A percentile compares a stretch with the other conserved stretches of the same genome.
These are phyloP conservation scores for Hippoglossus stenolepis DNA, from an alignment of 2,113 vertebrate genomes.

Conservation along the genomic window DNA sequence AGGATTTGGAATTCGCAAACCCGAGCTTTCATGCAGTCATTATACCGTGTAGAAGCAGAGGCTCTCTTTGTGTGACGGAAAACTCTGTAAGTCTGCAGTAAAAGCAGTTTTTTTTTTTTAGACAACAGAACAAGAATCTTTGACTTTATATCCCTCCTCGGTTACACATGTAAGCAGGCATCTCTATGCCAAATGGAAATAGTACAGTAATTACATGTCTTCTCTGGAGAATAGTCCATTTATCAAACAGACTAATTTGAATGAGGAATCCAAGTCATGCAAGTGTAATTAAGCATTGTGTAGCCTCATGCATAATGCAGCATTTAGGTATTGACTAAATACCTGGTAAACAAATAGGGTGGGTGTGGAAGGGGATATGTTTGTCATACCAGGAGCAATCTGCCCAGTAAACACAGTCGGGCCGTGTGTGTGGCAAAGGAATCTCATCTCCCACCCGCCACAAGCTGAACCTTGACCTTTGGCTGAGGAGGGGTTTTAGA, in stretches of 20 bases:
- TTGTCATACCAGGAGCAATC: slow-evolving; percentile 41
- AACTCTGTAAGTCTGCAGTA: slow-evolving; percentile 38
- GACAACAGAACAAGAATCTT: slow-evolving; percentile 40
- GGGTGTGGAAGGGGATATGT: slow-evolving; percentile 49
- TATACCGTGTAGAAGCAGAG: slow-evolving; percentile 50
- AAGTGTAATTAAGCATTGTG: slow-evolving; percentile 76
- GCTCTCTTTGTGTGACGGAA: slow-evolving; percentile 24
- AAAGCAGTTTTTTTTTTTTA: slow-evolving; percentile 41
- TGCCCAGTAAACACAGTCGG: slow-evolving; percentile 4
- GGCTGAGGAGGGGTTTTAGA: slow-evolving; percentile 26
- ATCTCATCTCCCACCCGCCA: slow-evolving; percentile 41
- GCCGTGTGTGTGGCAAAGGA: slow-evolving; percentile 36
- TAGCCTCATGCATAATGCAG: slow-evolving; percentile 74
- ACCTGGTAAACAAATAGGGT: slow-evolving; percentile 71
- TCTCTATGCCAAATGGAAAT: slow-evolving; percentile 61
- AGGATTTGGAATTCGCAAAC: slow-evolving; percentile 69
- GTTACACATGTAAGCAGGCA: slow-evolving; percentile 51
- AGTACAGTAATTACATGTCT: slow-evolving; percentile 70
- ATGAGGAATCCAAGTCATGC: slow-evolving; percentile 69
- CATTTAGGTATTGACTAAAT: slow-evolving; percentile 66
- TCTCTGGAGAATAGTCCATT: slow-evolving; percentile 65
- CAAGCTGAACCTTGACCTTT: slow-evolving; percentile 72
- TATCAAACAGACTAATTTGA: slow-evolving; percentile 71
- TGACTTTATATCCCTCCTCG: slow-evolving; percentile 47
- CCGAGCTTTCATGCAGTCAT: slow-evolving; percentile 55